Evolutionary conservation across 2,888 invertebrate species (phyloP), one percentile per base, ranked within the genome.

Genomic region (Sycophila texana): DNA sequence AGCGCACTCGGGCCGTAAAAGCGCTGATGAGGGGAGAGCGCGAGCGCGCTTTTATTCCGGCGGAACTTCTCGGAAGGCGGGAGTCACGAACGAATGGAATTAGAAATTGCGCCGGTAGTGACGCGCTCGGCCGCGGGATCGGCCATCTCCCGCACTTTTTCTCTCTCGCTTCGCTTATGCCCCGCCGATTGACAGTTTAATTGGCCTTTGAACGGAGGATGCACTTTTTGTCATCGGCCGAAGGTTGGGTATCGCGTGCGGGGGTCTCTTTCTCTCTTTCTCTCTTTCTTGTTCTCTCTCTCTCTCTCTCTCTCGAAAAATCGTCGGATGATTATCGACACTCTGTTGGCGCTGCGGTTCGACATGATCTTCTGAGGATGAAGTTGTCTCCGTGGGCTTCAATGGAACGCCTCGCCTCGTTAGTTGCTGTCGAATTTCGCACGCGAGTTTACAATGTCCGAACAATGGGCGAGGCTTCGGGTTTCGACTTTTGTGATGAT

Each of bases 71-170:
- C 39, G 53, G 76, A 76, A 72, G 72, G 60, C 39, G 39, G 12
- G 18, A 72, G 77, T 77, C 71, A 71, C 77, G 71, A 65, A 71
- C 72, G 66, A 76, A 66, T 66, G 58, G 77, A 72, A 77, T 77
- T 58, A 49, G 22, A 72, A 72, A 72, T 77, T 66, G 39, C 18
- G 39, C 58, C 12, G 39, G 26, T 49, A 16, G 12, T 60, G 18
- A 18, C 22, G 26, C 10, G 65, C 30, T 51, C 53, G 18, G 60
- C 55, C 49, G 30, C 26, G 26, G 30, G 53, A 47, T 30, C 26
- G 65, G 26, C 30, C 57, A 55, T 70, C 39, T 70, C 22, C 68
- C 63, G 39, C 18, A 51, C 51, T 61, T 20, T 2, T 16, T 65
- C 14, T 13, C 20, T 4, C 67, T 53, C 58, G 22, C 16, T 26